Evolutionary conservation across 2,888 invertebrate genomes (phyloP).

Genomic region (Cacoxenus indagator): DNA sequence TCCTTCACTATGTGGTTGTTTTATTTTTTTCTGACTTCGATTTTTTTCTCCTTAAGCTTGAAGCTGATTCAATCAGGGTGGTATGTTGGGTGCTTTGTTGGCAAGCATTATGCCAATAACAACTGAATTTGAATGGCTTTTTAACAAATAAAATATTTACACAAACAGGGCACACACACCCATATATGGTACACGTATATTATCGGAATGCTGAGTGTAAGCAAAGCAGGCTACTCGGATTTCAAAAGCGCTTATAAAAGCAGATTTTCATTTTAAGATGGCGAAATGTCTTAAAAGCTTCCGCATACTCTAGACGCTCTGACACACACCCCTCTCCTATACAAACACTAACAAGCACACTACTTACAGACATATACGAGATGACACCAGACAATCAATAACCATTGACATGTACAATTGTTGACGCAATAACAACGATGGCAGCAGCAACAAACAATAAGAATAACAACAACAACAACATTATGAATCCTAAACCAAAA

Average conservation of each 20-base stretch:
- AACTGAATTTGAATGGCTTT: not conserved
- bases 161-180: not conserved
- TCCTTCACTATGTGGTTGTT: not conserved
- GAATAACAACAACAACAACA: conserved; percentile 30
- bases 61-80: not conserved
- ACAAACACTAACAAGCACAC: not conserved
- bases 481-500: not conserved
- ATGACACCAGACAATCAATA: conserved; percentile 61
- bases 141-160: not conserved
- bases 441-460: conserved; percentile 24
- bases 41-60: conserved; percentile 1
- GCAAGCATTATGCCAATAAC: not conserved
- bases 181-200: not conserved
- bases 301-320: conserved; percentile 48
- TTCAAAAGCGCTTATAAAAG: conserved; percentile 16
- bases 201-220: not conserved
- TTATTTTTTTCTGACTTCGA: not conserved
- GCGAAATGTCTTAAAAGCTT: conserved; percentile 58
- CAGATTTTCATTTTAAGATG: conserved; percentile 10
- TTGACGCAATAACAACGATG: conserved; percentile 24
- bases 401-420: conserved; percentile 59
- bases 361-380: not conserved
- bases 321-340: conserved; percentile 25
- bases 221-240: not conserved
- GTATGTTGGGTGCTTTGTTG: not conserved